Conservation (phyloP, 2,113 vertebrate species). For the Myotis lucifugus region DNA sequence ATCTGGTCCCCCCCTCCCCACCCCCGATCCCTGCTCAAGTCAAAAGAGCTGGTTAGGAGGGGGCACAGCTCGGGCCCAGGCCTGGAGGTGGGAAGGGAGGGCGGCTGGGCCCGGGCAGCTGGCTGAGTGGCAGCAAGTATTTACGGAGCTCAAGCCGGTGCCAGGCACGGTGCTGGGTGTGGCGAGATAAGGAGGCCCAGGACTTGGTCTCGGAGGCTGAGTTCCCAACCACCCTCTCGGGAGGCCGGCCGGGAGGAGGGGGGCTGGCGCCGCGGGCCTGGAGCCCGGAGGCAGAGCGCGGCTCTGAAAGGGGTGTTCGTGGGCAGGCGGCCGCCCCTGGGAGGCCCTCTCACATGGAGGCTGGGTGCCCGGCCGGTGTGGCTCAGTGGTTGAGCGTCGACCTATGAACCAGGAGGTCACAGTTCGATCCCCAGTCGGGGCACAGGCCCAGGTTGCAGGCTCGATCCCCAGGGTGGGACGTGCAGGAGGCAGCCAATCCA, state of each 20-base stretch:
- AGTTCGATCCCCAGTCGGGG: too few relatives aligned
- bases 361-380: fast-evolving
- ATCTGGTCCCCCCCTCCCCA: too few relatives aligned
- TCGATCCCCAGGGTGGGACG: too few relatives aligned
- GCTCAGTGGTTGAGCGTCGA: too few relatives aligned
- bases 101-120: fast-evolving
- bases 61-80: neutral
- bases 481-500: too few relatives aligned
- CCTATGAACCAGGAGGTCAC: too few relatives aligned
- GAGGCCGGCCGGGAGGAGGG: neutral
- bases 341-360: neutral
- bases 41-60: neutral
- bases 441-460: fast-evolving
- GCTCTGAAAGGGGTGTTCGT: fast-evolving
- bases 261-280: fast-evolving
- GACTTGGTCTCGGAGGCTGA: neutral
- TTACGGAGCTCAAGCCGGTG: neutral
- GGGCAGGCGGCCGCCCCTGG: neutral
- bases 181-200: neutral
- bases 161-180: neutral
- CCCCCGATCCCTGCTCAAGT: neutral
- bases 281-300: fast-evolving
- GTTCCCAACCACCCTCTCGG: neutral
- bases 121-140: neutral
- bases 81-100: fast-evolving